Conservation (phyloP, 2,113 vertebrate species). For the Callipepla californica region DNA sequence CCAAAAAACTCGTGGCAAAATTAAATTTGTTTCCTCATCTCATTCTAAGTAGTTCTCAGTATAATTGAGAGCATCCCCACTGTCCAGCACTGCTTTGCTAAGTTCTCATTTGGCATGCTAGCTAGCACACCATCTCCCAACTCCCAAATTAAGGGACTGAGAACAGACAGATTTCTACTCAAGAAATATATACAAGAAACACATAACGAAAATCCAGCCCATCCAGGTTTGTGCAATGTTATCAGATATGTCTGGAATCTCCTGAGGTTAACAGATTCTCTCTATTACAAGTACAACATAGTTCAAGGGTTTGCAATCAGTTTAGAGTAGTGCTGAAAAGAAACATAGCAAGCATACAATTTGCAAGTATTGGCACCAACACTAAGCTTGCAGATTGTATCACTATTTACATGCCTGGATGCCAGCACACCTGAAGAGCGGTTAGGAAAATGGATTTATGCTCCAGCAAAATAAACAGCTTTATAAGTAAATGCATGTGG, state of each 20-base stretch:
- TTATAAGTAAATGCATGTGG: background rate
- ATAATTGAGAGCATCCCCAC: background rate
- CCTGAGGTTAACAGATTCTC: background rate
- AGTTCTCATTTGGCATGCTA: background rate
- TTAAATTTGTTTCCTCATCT: background rate
- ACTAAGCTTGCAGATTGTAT: background rate
- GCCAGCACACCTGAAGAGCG: background rate
- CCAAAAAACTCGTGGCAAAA: background rate
- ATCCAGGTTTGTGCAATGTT: background rate
- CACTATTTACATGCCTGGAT: background rate
- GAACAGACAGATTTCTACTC: background rate
- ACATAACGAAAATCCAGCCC: background rate
- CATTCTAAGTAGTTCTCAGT: background rate
- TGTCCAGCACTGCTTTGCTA: background rate
- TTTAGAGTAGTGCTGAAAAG: background rate
- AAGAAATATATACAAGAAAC: background rate
- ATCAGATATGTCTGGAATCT: background rate
- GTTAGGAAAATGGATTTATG: background rate
- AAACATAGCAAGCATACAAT: background rate
- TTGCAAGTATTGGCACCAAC: background rate
- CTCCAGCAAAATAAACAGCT: background rate
- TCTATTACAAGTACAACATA: background rate
- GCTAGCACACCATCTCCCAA: background rate
- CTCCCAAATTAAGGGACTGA: background rate
- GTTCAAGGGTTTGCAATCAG: background rate